Base-by-base conservation (phyloP, 2,888 invertebrate species). In the Drosophila incognita region DNA sequence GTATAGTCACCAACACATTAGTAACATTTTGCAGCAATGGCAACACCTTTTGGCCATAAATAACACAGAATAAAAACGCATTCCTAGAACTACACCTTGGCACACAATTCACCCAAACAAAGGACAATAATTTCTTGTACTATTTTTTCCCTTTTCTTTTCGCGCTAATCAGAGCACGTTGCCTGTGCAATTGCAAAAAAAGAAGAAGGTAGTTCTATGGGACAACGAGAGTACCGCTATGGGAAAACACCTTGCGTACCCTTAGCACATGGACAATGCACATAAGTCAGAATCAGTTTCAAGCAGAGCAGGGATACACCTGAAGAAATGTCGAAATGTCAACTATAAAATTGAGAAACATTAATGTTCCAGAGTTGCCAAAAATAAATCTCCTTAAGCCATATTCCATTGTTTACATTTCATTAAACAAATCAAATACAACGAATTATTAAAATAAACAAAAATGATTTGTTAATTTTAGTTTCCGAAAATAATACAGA, bases 161-260 rank as follows among this genome's bases (percentile, higher is more conserved):
- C 66, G 69, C 60, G 56, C 62, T 74, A 88, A 85, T 85, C 86
- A 88, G 89, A 89, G 87, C 82, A 70, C 65, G 74, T 74, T 58
- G 75, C 69, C 77, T 83, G 83, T 74, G 86, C 87, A 86, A 82
- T 81, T 84, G 84, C 82, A 73, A 86, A 88, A 88, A 83, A 66
- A 35, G 18, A 36, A 54, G 24, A 52, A 52, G 15, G 24, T 27
- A 2, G 24, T 46, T 51, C 48, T n/a, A 13, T 33, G 59, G 65
- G 61, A 74, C 54, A 62, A 67, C 53, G 33, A 21, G 21, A 35
- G 66, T 36, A 58, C 61, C 54, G 56, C 80, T 67, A 72, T 59
- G 61, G 48, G 76, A 64, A 67, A 87, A 77, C 84, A 87, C 86
- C 88, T 86, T 86, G 88, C 83, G 24, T 31, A 71, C 54, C 70